These are phyloP conservation scores for Hucho hucho DNA, from an alignment of 2,113 vertebrate genomes.

Conservation along the genomic window DNA sequence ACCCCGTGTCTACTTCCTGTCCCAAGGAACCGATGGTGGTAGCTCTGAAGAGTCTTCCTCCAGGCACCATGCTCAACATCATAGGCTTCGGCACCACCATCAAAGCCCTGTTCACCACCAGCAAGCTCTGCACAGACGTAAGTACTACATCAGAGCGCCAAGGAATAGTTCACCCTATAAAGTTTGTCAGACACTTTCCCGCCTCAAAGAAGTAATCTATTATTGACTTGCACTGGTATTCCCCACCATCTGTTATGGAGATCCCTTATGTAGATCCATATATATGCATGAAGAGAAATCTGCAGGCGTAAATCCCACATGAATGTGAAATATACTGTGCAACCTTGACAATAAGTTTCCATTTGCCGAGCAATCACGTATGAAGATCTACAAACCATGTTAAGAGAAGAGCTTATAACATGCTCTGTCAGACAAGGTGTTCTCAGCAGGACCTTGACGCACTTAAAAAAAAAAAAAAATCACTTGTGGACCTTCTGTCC, in stretches of 20 bases:
- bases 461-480: neutral
- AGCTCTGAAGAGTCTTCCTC: slow-evolving; percentile 88
- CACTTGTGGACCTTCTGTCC: slow-evolving; percentile 34
- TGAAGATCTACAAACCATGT: neutral
- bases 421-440: neutral
- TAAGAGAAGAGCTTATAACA: neutral
- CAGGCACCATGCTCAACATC: slow-evolving; percentile 85
- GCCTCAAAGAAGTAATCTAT: too few relatives aligned
- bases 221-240: too few relatives aligned
- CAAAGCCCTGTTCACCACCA: slow-evolving; percentile 83
- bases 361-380: neutral
- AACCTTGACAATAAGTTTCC: too few relatives aligned
- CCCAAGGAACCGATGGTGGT: slow-evolving; percentile 86
- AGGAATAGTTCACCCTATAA: too few relatives aligned
- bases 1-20: slow-evolving; percentile 2
- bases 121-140: slow-evolving; percentile 87
- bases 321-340: too few relatives aligned
- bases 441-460: neutral
- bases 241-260: too few relatives aligned
- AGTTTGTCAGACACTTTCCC: too few relatives aligned
- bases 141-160: slow-evolving; percentile 31
- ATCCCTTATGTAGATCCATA: too few relatives aligned
- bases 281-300: too few relatives aligned
- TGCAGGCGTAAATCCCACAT: too few relatives aligned
- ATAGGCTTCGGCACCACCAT: slow-evolving; percentile 75